Conservation (phyloP, 2,888 invertebrate genomes). For the Tiliacea aurago region DNA sequence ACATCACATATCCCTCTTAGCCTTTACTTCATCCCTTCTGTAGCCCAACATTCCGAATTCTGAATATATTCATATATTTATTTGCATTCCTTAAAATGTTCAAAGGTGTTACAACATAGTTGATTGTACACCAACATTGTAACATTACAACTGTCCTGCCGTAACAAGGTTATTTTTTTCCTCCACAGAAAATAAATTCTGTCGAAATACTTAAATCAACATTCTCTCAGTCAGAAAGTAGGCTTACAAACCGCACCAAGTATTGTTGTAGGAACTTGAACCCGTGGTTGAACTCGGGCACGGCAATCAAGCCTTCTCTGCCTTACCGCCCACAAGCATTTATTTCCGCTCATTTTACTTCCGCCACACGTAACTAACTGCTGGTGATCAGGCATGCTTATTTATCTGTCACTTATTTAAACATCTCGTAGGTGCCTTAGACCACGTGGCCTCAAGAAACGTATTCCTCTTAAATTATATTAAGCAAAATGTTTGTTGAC, state of each 20-base stretch:
- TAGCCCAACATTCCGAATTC: too few species aligned
- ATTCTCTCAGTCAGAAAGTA: constrained; percentile 12
- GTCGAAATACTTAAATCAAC: constrained; percentile 4
- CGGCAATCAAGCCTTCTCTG: constrained; percentile 18
- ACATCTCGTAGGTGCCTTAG: not conserved
- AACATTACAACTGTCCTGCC: not conserved
- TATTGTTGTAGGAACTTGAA: constrained; percentile 36
- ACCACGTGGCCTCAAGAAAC: not conserved
- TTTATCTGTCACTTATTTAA: constrained; percentile 1
- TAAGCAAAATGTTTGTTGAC: not conserved
- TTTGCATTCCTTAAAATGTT: too few species aligned
- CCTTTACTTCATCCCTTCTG: too few species aligned
- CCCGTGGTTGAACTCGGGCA: constrained; percentile 44
- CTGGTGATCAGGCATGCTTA: not conserved
- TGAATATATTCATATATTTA: too few species aligned
- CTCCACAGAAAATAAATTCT: not conserved
- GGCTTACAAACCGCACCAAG: not conserved
- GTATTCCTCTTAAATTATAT: not conserved
- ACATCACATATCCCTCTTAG: too few species aligned
- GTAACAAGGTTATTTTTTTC: not conserved
- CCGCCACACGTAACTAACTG: constrained; percentile 41
- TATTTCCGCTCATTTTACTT: constrained; percentile 34
- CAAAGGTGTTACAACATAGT: too few species aligned
- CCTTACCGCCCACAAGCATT: constrained; percentile 12
- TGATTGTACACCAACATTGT: not conserved